Conservation (phyloP, 2,888 invertebrate species). For the Campoplex capitator region DNA sequence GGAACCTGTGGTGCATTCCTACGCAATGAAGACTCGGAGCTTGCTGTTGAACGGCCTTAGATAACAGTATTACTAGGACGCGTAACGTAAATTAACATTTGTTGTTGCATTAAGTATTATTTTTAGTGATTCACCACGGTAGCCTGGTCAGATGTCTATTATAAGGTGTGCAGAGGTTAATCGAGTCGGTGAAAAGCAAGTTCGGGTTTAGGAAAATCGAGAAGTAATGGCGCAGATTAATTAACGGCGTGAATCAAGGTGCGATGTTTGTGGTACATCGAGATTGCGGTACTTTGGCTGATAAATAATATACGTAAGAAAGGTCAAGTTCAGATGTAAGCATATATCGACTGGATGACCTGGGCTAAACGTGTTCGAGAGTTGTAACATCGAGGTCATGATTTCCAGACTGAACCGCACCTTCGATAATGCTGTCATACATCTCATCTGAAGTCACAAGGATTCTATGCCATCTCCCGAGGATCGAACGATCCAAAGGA, state of each 20-base stretch:
- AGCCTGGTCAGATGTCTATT: constrained; percentile 26
- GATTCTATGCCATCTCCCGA: not conserved
- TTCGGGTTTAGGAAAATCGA: constrained; percentile 15
- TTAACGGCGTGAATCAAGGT: constrained; percentile 33
- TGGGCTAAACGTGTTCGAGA: constrained; percentile 8
- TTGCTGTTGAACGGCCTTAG: constrained; percentile 26
- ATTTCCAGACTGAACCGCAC: constrained; percentile 62
- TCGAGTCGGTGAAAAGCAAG: constrained; percentile 24
- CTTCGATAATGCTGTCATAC: constrained; percentile 44
- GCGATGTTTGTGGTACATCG: constrained; percentile 13
- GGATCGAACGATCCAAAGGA: not conserved
- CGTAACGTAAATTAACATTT: constrained; percentile 32
- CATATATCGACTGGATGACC: constrained; percentile 39
- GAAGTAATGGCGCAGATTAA: not conserved
- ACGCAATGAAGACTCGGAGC: constrained; percentile 37
- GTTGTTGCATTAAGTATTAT: not conserved
- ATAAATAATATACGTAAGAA: not conserved
- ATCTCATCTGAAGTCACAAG: constrained; percentile 23
- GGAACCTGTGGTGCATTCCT: constrained; percentile 54
- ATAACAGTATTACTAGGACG: constrained; percentile 54
- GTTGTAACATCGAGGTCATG: constrained; percentile 63
- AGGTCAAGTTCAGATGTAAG: constrained; percentile 28
- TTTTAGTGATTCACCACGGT: constrained; percentile 17
- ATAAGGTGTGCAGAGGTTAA: constrained; percentile 36
- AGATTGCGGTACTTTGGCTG: constrained; percentile 54